phyloP scores from a whole-genome alignment of 2,888 invertebrate species.

The Hetaerina titia region DNA sequence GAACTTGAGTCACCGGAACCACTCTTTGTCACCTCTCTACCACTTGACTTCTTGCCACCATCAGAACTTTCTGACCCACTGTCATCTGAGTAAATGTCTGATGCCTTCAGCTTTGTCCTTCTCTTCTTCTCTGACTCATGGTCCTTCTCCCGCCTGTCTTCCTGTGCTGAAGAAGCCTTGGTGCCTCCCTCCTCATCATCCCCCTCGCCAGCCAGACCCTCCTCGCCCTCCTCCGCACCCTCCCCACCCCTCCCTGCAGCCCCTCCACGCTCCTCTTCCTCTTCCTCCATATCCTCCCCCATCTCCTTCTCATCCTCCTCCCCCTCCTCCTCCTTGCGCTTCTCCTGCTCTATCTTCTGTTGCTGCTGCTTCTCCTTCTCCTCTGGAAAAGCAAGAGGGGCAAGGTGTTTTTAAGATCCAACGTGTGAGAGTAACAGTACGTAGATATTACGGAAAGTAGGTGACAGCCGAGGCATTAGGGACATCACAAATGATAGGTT shows the following conservation, averaged over 20 bases:
- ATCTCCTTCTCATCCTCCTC: slow-evolving; percentile 77
- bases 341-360: slow-evolving; percentile 74
- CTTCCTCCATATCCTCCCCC: slow-evolving; percentile 77
- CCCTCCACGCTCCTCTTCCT: slow-evolving; percentile 77
- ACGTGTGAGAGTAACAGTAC: too few species aligned
- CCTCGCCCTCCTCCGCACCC: slow-evolving; percentile 79
- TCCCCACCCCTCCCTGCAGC: slow-evolving; percentile 80
- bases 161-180: slow-evolving; percentile 75
- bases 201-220: slow-evolving; percentile 82
- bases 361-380: slow-evolving; percentile 78
- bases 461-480: too few species aligned
- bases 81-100: slow-evolving; percentile 96
- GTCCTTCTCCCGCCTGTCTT: slow-evolving; percentile 78
- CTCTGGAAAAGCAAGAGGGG: slow-evolving; percentile 73
- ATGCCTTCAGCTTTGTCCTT: slow-evolving; percentile 91
- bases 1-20: slow-evolving; percentile 56
- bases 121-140: slow-evolving; percentile 73
- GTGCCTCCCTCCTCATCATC: slow-evolving; percentile 75
- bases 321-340: slow-evolving; percentile 53
- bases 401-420: too few species aligned
- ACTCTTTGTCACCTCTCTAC: slow-evolving; percentile 49
- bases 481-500: too few species aligned
- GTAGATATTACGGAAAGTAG: too few species aligned
- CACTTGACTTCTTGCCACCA: slow-evolving; percentile 76
- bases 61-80: slow-evolving; percentile 85